Base-by-base conservation (phyloP, 2,888 invertebrate species). In the Sminthurinus aureus region DNA sequence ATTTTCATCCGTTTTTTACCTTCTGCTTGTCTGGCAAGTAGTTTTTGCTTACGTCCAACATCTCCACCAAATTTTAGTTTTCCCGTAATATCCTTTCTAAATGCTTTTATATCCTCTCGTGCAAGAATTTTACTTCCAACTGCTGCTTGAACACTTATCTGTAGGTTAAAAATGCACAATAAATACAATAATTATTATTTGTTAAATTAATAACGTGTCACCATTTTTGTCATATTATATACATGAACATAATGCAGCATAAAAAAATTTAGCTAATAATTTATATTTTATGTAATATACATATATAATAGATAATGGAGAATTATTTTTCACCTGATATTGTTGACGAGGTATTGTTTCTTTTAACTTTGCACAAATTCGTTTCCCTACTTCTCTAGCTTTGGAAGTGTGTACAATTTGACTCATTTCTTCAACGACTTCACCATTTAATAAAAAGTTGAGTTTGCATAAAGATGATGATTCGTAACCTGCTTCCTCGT, bases 11-110 rank as follows among this genome's bases (percentile, higher is more conserved):
- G 94, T 91, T 96, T 96, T 90, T 99, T 99, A 11, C 98, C 98
- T 89, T 97, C 97, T 0, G 95, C 93, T 92, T 99, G 99, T 89
- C 95, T 93, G 85, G 94, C 94, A 24, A 99, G 90, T 58, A 99
- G 91, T 90, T 99, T 99, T 92, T 94, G 96, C 90, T 94, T 93
- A 89, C 99, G 92, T 0, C 96, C 96, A 1, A 96, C 92, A 91
- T 98, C 98, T 20, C 98, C 98, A 0, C 98, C 98, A 90, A 98
- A 96, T 95, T 96, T 77, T 75, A 97, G 91, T 93, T 98, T 98
- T 0, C 96, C 95, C 0, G 96, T 95, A 0, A 98, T 98, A 91
- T 98, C 97, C 91, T 98, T 98, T 88, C 96, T 93, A 88, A 93
- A 95, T 0, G 98, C 93, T 90, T 95, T 96, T 64, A 98, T 91